Base-by-base conservation (phyloP, 2,113 vertebrate species). In the Oncorhynchus tshawytscha region DNA sequence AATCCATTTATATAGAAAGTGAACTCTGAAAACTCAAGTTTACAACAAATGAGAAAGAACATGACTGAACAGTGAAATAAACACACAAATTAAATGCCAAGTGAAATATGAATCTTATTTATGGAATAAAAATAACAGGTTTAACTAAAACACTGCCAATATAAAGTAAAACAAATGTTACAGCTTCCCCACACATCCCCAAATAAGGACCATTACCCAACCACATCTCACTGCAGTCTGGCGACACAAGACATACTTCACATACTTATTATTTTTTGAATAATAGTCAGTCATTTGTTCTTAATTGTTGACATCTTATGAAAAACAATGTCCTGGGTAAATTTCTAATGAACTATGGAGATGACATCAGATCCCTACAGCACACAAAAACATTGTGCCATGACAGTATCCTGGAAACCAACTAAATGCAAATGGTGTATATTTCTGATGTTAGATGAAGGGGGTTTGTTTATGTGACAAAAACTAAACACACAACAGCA, bases 111-210 rank as follows among this genome's bases (percentile, higher is more conserved):
- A 79, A 67, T 79, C 57, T 73, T 82, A 80, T 86, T 80, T 59
- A 64, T 62, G 76, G 74, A 74, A 75, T 81, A 87, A 60, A 71
- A 78, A 77, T 72, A 76, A 82, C 82, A 83, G 48, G 54, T 72
- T 71, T 70, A 81, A 83, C 75, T 81, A 80, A 78, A 86, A 81
- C 70, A 74, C 72, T 64, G 74, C 71, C 62, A 79, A 79, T 74
- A 83, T 65, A 80, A 77, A 78, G 68, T 76, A 51, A 78, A 80
- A 73, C 15, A 66, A 64, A 59, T 62, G 64, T 31, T 24, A 51
- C 16, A 22, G 27, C 20, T 20, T 48, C 27, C 77, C 48, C 3
- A 69, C 4, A 3, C 45, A n/a, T 15, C 48, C 9, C 70, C 9
- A 49, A 48, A 45, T 5, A 34, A 59, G 27, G 7, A 68, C 51